Base-by-base conservation (phyloP, 2,797 vertebrate genomes). In the Spinibarbus caldwelli region DNA sequence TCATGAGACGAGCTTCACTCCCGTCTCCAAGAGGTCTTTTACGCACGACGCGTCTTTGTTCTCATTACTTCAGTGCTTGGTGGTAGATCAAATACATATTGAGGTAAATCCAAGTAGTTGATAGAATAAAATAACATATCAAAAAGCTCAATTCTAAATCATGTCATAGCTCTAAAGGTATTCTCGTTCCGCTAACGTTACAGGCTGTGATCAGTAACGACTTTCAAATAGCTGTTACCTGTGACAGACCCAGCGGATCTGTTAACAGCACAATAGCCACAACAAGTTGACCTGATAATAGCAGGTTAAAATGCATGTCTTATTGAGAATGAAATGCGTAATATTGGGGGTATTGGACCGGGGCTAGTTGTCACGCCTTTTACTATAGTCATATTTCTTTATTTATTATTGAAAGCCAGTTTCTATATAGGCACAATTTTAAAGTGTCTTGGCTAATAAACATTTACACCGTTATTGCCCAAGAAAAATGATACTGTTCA, bases 11-110 rank as follows among this genome's bases (percentile, higher is more conserved):
- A 15, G 71, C 77, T 52, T 49, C 59, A 29, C 62, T 62, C 26
- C 8, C n/a, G 38, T 88, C 76, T 71, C 78, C 34, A 45, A 80
- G 19, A 78, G 80, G 47, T 71, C 19, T 54, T 87, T 87, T 70
- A 80, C 82, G 82, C 70, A 57, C 57, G 70, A 76, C 23, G 41
- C 72, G 59, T 70, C 59, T 31, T 38, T 76, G 23, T n/a, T 57
- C 62, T 70, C 12, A 21, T 75, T 21, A 43, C 26, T 59, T 78
- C 38, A 21, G 0, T 14, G 31, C 14, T 34, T 71, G 21, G 3
- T 59, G 26, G 38, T 26, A 21, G 49, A 47, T 19, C 38, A 71
- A 71, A 70, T 36, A 34, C 34, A 5, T 45, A 43, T 19, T 9
- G 38, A 57, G 23, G 26, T 43, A 4, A 43, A 36, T 84, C 49